These are phyloP conservation scores for Drosophila ogumai DNA, from an alignment of 1,140 invertebrate genomes.

Conservation along the genomic window DNA sequence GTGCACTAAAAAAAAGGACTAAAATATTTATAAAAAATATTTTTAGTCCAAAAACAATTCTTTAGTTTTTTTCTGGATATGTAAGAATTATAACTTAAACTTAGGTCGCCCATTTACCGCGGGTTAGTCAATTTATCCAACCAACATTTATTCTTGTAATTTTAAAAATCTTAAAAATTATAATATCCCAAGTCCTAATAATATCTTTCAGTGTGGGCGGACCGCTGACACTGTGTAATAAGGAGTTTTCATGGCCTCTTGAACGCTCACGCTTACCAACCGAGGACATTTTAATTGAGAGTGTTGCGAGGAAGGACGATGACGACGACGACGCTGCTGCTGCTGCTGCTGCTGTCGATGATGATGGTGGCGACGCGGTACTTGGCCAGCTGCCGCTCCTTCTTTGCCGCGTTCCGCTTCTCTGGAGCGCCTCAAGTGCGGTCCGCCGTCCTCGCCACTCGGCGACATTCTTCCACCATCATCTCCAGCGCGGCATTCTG, in stretches of 20 bases:
- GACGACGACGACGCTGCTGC: conserved; percentile 6
- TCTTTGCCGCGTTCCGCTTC: conserved; percentile 31
- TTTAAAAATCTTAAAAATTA: background rate
- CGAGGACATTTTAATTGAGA: conserved; percentile 83
- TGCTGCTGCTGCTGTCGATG: conserved; percentile 22
- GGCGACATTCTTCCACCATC: conserved; percentile 43
- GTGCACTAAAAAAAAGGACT: background rate
- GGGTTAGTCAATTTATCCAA: too few relatives aligned
- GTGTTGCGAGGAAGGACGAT: conserved; percentile 68
- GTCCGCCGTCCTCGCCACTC: conserved; percentile 44
- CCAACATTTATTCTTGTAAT: too few relatives aligned
- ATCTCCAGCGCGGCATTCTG: conserved; percentile 20
- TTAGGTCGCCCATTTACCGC: background rate
- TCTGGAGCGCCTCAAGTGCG: conserved; percentile 64
- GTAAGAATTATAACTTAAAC: background rate
- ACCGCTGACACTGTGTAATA: conserved; percentile 76
- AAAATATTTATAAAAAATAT: background rate
- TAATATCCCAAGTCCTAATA: rapidly evolving
- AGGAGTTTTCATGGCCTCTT: conserved; percentile 83
- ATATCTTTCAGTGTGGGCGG: conserved; percentile 19
- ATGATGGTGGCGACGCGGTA: conserved; percentile 54
- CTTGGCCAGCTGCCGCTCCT: conserved; percentile 74
- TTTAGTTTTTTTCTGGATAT: background rate
- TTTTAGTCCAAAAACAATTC: too few relatives aligned
- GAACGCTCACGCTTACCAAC: conserved; percentile 82